Base-by-base conservation (phyloP, 2,888 invertebrate species). In the Andrena bicolor region DNA sequence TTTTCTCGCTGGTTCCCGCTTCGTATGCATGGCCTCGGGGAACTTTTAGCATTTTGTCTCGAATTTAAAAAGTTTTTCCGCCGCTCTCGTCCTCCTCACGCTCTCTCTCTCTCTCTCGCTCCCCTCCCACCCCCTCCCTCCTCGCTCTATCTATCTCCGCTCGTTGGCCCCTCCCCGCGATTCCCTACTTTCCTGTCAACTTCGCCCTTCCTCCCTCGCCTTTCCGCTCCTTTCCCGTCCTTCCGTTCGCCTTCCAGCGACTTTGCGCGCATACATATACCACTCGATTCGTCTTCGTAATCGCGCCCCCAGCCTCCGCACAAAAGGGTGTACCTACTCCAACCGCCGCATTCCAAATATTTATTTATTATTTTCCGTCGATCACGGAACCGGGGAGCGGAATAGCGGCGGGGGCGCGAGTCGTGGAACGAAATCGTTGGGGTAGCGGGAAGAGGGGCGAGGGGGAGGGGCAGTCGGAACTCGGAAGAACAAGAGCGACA, bases 31-130 rank as follows among this genome's bases (percentile, higher is more conserved):
- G 90, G 92, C 90, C 91, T 90, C 89, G 88, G 91, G 90, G 90
- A 91, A 92, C 91, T 92, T 92, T 92, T 91, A 92, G 89, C 90
- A 92, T 92, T 92, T 92, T 91, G 90, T 92, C 91, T 91, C 92
- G 90, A 91, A 91, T 91, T 92, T 91, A 91, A 92, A 91, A 92
- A 91, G 90, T 90, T 91, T 89, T 88, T 89, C 90, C 88, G 85
- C 88, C 88, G 80, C 76, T 70, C 80, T 69, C 81, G 70, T 61
- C 73, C 72, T 53, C 48, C 26, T n/a, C 13, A 51, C 7, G 10
- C 35, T 30, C 23, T 32, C 20, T 32, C 0, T 4, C 53, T 26
- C 64, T 7, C 28, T 6, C 51, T 32, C 61, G 1, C 35, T 10
- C 4, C 51, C 49, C 48, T 2, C 35, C 16, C 41, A 30, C 16